A percentile compares a stretch with the other conserved stretches of the same genome.
phyloP scores from a whole-genome alignment of 2,797 vertebrate species.

The Sebastiscus albofasciatus region DNA sequence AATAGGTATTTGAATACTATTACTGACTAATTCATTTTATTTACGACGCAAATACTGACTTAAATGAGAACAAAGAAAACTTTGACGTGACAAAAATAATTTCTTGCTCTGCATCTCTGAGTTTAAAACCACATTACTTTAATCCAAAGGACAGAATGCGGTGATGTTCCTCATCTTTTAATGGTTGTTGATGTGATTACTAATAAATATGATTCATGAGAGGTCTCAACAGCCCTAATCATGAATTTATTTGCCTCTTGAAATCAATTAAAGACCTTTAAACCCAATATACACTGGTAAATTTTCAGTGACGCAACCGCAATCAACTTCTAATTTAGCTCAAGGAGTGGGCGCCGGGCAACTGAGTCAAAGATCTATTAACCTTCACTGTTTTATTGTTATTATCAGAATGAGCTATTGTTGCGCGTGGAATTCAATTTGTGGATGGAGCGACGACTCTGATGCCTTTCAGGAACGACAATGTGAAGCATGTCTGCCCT shows the following conservation, averaged over 20 bases:
- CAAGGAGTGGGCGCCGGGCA: slow-evolving; percentile 30
- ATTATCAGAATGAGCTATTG: slow-evolving; percentile 43
- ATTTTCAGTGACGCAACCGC: slow-evolving; percentile 41
- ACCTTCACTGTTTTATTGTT: slow-evolving; percentile 47
- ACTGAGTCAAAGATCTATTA: slow-evolving; percentile 51
- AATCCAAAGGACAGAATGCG: background rate
- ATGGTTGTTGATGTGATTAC: slow-evolving; percentile 9
- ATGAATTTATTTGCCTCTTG: slow-evolving; percentile 31
- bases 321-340: slow-evolving; percentile 51
- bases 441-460: background rate
- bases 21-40: background rate
- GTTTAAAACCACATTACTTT: background rate
- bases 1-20: background rate
- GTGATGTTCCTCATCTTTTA: slow-evolving; percentile 6
- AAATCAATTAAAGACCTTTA: slow-evolving; percentile 51
- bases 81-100: background rate
- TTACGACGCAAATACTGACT: background rate
- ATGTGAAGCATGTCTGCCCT: background rate
- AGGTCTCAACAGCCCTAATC: background rate
- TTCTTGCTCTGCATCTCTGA: background rate
- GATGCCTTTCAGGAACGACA: slow-evolving; percentile 37
- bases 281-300: slow-evolving; percentile 21
- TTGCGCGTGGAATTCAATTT: slow-evolving; percentile 51
- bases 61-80: background rate
- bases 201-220: slow-evolving; percentile 33